These are phyloP conservation scores for Micromys minutus DNA, from an alignment of 2,113 vertebrate genomes.

Conservation along the genomic window DNA sequence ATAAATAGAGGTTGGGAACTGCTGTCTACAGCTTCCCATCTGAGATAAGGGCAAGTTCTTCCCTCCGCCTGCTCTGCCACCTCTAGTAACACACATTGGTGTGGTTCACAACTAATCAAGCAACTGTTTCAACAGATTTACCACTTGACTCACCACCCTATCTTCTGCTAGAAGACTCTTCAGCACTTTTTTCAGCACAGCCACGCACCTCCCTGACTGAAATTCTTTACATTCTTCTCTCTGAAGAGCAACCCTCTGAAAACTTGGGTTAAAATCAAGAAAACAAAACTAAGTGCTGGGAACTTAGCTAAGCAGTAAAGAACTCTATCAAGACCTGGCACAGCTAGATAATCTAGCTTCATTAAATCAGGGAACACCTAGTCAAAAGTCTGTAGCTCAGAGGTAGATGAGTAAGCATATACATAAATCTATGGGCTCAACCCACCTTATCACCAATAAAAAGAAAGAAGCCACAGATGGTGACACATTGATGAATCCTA, in stretches of 20 bases:
- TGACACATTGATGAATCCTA: neutral
- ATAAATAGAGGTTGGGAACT: neutral
- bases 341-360: neutral
- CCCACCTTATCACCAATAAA: neutral
- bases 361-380: neutral
- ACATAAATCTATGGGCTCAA: neutral
- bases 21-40: neutral
- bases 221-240: slow-evolving; percentile 12
- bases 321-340: neutral
- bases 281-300: slow-evolving; percentile 22
- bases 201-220: fast-evolving
- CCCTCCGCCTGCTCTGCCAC: neutral
- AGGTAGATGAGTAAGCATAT: neutral
- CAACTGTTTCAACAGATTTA: neutral
- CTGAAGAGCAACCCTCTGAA: slow-evolving; percentile 35
- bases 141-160: neutral
- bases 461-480: neutral
- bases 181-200: neutral
- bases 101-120: neutral
- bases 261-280: slow-evolving; percentile 12
- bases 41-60: neutral
- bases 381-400: neutral
- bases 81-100: neutral
- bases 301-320: neutral
- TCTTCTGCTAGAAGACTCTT: neutral